Conservation (phyloP, 2,113 vertebrate species). For the Sorex fumeus region DNA sequence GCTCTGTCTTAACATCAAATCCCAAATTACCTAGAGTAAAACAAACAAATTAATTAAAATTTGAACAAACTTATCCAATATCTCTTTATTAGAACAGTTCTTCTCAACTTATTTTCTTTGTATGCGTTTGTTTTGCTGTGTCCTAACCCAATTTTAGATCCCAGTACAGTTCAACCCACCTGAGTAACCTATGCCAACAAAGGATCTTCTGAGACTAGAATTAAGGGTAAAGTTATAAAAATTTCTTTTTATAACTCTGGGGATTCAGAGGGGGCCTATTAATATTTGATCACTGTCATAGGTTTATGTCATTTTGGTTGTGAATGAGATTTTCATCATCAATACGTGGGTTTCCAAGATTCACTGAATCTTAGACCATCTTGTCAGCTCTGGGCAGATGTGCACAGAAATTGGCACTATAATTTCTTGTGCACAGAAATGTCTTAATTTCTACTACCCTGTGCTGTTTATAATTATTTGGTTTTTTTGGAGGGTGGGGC, state of each 20-base stretch:
- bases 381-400: not conserved
- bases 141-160: too few species aligned
- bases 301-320: not conserved
- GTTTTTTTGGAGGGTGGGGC: not conserved
- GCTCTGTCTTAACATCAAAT: not conserved
- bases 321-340: not conserved
- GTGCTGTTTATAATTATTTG: not conserved
- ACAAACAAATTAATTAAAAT: too few species aligned
- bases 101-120: not conserved
- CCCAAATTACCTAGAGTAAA: too few species aligned
- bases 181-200: not conserved
- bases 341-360: not conserved
- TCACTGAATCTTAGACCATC: not conserved
- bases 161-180: not conserved
- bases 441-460: not conserved
- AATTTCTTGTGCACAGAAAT: not conserved
- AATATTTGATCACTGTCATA: not conserved
- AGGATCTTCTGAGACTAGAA: not conserved
- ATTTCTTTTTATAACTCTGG: not conserved
- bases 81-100: not conserved
- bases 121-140: not conserved
- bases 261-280: not conserved
- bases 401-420: not conserved
- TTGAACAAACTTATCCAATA: not conserved
- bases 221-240: not conserved